Evolutionary conservation across 2,888 invertebrate species (phyloP), one percentile per base, ranked within the genome.

Genomic region (Mythimna vitellina): DNA sequence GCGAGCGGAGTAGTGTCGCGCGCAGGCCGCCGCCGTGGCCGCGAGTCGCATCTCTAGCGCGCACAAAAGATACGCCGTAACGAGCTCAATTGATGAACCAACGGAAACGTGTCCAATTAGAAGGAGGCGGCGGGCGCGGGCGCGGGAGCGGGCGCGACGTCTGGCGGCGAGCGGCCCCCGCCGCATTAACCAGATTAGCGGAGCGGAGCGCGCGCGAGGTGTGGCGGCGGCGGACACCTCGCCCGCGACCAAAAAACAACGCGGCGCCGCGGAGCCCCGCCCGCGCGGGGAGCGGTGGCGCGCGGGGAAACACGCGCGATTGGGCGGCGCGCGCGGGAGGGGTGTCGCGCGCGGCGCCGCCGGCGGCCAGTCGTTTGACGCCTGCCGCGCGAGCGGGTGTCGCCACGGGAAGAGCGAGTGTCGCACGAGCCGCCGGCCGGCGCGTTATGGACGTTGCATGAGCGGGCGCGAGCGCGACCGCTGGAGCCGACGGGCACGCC

Each of bases 391-490:
- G 95, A 92, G 95, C 92, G 92, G 94, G 94, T 94, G 94, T 93
- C 93, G 92, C 89, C 87, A 90, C 91, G 92, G 92, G 92, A 88
- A 88, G 88, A 89, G 88, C 89, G 85, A 91, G 89, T 91, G 89
- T 88, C 89, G 86, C 89, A 91, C 91, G 92, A 90, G 91, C 91
- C 92, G 93, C 92, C 90, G 84, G 89, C 89, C 91, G 89, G 92
- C 93, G 93, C 90, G 92, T 89, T 91, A 93, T 93, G 94, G 92
- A 92, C 93, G 92, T 93, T 94, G 95, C 92, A 95, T 95, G 95
- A 95, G 94, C 97, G 96, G 97, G 97, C 93, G 94, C 94, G 91
- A 91, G 93, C 95, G 97, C 95, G 97, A 97, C 96, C 96, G 96
- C 96, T 95, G 96, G 94, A 95, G 96, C 96, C 96, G 92, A 91